These are phyloP conservation scores for Catagonus wagneri DNA, from an alignment of 2,113 vertebrate species.

Conservation along the genomic window DNA sequence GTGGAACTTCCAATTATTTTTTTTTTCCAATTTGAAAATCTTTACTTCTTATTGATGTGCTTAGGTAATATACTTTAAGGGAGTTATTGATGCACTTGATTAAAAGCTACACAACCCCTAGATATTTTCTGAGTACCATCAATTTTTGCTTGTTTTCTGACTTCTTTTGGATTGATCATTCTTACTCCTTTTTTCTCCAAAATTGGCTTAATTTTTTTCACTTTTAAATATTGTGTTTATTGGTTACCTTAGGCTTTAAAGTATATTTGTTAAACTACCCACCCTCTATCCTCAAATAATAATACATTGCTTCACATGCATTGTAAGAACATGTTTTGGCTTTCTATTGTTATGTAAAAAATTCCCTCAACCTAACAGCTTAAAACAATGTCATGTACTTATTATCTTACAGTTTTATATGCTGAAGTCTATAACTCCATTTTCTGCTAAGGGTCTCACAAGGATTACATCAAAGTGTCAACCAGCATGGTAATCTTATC, in stretches of 20 bases:
- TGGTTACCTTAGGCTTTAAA: neutral
- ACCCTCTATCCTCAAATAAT: neutral
- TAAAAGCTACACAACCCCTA: neutral
- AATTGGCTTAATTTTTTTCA: neutral
- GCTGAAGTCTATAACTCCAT: neutral
- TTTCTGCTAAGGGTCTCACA: neutral
- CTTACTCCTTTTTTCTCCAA: neutral
- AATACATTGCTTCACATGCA: neutral
- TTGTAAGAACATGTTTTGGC: neutral
- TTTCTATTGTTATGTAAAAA: neutral
- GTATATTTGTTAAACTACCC: neutral
- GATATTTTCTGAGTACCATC: neutral
- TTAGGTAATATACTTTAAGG: neutral
- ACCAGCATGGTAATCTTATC: neutral
- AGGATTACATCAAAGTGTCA: neutral
- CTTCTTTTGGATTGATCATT: neutral
- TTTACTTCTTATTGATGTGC: neutral
- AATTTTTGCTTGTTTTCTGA: neutral
- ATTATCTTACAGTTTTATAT: neutral
- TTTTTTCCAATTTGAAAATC: neutral
- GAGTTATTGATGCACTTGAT: neutral
- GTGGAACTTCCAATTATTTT: neutral
- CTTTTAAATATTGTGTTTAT: neutral
- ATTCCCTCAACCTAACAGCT: neutral
- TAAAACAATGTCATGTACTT: neutral